Base-by-base conservation (phyloP, 2,888 invertebrate genomes). In the Drymonia ruficornis region DNA sequence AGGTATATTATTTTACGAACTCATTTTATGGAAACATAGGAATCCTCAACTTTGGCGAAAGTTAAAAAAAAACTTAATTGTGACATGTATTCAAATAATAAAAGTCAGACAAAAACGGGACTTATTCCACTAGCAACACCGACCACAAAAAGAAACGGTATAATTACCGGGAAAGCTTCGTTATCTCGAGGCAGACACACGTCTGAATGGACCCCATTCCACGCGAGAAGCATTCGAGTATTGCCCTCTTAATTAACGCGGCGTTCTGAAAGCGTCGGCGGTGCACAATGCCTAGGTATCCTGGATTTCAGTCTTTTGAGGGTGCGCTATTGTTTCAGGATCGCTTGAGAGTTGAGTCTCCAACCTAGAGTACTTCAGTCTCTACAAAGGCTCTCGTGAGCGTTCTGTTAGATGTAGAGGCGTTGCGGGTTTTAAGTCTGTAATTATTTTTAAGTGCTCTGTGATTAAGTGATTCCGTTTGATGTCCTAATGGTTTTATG, bases 211-310 rank as follows among this genome's bases (percentile, higher is more conserved):
- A 72, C 76, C 79, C 76, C 81, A 86, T 83, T 74, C 71, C 63
- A 67, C 82, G 79, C 70, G 73, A 81, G 82, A 72, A 81, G 81
- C 86, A 81, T 85, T 84, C 75, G 80, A 86, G 85, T 76, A 86
- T 86, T 81, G 78, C 85, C 84, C 81, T 84, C 88, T 89, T 90
- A 91, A 91, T 91, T 91, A 91, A 87, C 81, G 81, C 74, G 62
- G 87, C 89, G 90, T 87, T 89, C 82, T 87, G 82, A 70, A 81
- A 82, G 80, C 81, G 78, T 74, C 66, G 71, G 72, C 67, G 59
- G 64, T 61, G 70, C 65, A 85, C 87, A 84, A 83, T 84, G 81
- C 79, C 77, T 72, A 76, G 78, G 74, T 75, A 78, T 80, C 74
- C 76, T 70, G 74, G 66, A 52, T 68, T 28, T 15, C 72, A 83